Evolutionary conservation across 2,888 invertebrate genomes (phyloP).

Genomic region (Chrysotoxum bicinctum): DNA sequence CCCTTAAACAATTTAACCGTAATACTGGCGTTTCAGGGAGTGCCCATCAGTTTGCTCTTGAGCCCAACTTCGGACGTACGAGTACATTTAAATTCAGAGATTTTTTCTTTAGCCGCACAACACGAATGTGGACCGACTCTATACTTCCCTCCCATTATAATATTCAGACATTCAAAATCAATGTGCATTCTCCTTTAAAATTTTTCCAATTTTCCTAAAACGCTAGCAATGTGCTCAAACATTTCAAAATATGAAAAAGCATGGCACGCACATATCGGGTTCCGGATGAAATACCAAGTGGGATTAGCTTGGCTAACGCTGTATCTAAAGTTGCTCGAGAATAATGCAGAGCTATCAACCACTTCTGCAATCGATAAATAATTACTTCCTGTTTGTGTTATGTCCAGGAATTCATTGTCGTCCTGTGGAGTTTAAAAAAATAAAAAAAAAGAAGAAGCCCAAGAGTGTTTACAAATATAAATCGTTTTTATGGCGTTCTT

Average conservation of each 20-base stretch:
- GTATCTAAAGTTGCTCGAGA: background rate
- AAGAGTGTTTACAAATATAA: conserved; percentile 23
- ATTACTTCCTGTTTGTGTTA: conserved; percentile 58
- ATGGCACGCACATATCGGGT: conserved; percentile 55
- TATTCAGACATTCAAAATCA: no score
- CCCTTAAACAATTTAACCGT: no score
- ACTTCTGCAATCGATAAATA: conserved; percentile 47
- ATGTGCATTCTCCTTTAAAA: no score
- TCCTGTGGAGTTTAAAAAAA: conserved; percentile 1
- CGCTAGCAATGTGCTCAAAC: no score
- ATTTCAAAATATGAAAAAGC: conserved; percentile 53
- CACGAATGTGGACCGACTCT: no score
- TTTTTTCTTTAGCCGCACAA: no score
- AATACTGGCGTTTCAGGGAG: no score
- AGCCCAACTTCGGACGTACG: no score
- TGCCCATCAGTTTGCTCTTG: no score
- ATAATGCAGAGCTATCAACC: conserved; percentile 1
- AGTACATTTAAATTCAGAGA: no score
- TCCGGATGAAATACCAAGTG: conserved; percentile 8
- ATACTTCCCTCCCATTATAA: no score
- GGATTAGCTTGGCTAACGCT: background rate
- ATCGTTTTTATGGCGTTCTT: conserved; percentile 20
- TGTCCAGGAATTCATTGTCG: conserved; percentile 45
- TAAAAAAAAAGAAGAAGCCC: background rate
- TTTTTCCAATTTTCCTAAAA: no score